Evolutionary conservation across 2,888 invertebrate species (phyloP), one percentile per base, ranked within the genome.

Genomic region (Anticlea derivata): DNA sequence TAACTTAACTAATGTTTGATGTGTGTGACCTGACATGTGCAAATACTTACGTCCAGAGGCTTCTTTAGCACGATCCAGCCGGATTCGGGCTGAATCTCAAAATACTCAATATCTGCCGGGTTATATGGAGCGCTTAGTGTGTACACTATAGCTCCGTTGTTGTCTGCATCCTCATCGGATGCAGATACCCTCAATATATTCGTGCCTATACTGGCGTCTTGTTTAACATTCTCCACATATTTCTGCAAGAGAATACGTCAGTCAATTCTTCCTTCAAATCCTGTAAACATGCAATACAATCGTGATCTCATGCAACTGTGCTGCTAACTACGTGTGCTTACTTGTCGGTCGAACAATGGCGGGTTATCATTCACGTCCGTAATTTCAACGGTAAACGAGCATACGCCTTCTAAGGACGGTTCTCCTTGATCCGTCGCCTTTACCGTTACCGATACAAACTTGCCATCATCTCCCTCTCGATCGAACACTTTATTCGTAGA

Each of bases 351-450:
- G 83, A 98, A 98, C 41, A 98, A 88, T 5, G 98, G 98, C 5
- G 98, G 97, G 85, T 99, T 99, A 81, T 99, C 99, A 77, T 99
- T 99, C 33, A 98, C 97, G 82, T 99, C 99, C 1, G 97, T 97
- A 44, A 99, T 98, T 91, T 98, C 98, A 35, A 98, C 98, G 8
- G 98, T 98, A 80, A 99, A 99, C 5, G 99, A 99, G 84, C 99
- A 99, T 62, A 99, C 98, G 17, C 99, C 98, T 85, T 99, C 99
- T 63, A 99, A 85, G 0, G 98, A 97, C 0, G 99, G 98, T 80
- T 97, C 97, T n/a, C 99, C 99, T 79, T 98, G 97, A 93, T 99
- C 99, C 0, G 98, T 98, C 3, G 99, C 99, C 87, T 99, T 98
- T 0, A 99, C 97, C 0, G 98, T 99, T 3, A 98, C 97, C 0